These are phyloP conservation scores for Calliopum simillimum DNA, from an alignment of 2,888 invertebrate species.

Conservation along the genomic window DNA sequence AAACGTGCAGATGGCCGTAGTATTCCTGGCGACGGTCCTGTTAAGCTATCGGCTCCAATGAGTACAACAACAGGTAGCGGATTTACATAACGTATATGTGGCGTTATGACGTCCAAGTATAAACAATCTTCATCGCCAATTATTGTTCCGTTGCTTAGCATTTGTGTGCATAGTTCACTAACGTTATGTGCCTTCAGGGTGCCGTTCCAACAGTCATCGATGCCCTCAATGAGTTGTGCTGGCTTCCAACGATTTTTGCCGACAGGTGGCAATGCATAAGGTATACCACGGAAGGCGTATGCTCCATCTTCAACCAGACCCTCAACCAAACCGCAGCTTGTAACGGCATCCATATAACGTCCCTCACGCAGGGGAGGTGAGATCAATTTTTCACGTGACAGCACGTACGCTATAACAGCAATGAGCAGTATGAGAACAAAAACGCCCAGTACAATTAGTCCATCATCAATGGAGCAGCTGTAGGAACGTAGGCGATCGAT, in stretches of 20 bases:
- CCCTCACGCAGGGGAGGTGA: slow-evolving; percentile 78
- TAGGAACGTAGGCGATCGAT: slow-evolving; percentile 74
- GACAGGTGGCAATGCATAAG: slow-evolving; percentile 81
- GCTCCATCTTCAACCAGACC: slow-evolving; percentile 83
- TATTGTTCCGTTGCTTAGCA: slow-evolving; percentile 74
- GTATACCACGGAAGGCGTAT: slow-evolving; percentile 84
- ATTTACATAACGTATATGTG: slow-evolving; percentile 81
- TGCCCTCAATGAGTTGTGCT: slow-evolving; percentile 74
- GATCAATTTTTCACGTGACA: slow-evolving; percentile 71
- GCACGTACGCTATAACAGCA: slow-evolving; percentile 74
- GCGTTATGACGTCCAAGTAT: slow-evolving; percentile 84
- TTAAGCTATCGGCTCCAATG: slow-evolving; percentile 83
- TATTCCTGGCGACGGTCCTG: slow-evolving; percentile 80
- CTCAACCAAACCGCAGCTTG: slow-evolving; percentile 83
- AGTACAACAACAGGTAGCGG: slow-evolving; percentile 86
- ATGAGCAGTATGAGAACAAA: slow-evolving; percentile 73
- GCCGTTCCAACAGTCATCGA: slow-evolving; percentile 84
- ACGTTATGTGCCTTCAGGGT: slow-evolving; percentile 77
- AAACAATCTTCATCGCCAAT: slow-evolving; percentile 86
- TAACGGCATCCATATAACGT: slow-evolving; percentile 77
- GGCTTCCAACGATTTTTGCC: slow-evolving; percentile 77
- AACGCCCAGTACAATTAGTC: slow-evolving; percentile 71
- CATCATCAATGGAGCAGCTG: slow-evolving; percentile 75
- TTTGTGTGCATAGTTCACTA: slow-evolving; percentile 78
- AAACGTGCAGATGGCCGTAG: slow-evolving; percentile 81